These are phyloP conservation scores for Caerostris extrusa DNA, from an alignment of 1,140 invertebrate species.

Conservation along the genomic window DNA sequence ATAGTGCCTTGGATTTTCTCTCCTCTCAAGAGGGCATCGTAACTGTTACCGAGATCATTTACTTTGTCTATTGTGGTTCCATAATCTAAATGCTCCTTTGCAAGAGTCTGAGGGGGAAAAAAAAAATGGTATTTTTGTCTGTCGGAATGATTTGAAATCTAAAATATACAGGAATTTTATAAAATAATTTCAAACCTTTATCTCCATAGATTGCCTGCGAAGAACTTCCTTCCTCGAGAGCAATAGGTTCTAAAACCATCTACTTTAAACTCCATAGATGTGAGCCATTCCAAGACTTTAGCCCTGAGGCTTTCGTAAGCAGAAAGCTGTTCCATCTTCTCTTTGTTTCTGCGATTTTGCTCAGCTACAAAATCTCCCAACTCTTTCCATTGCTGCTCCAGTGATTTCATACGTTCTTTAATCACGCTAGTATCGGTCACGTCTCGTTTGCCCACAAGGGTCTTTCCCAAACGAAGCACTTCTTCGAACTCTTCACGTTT, in stretches of 20 bases:
- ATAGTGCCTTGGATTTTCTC: slow-evolving; percentile 88
- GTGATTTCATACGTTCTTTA: slow-evolving; percentile 88
- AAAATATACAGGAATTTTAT: neutral
- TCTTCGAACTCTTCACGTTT: slow-evolving; percentile 87
- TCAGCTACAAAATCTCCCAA: slow-evolving; percentile 90
- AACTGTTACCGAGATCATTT: slow-evolving; percentile 92
- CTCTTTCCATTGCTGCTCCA: slow-evolving; percentile 94
- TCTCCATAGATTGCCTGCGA: slow-evolving; percentile 91
- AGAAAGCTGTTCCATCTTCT: slow-evolving; percentile 90
- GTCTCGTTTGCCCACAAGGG: slow-evolving; percentile 92
- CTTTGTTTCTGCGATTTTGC: slow-evolving; percentile 90
- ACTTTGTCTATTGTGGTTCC: slow-evolving; percentile 93
- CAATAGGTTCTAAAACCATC: slow-evolving; percentile 89
- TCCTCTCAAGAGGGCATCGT: slow-evolving; percentile 89
- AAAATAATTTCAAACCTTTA: slow-evolving; percentile 84
- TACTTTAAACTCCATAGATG: slow-evolving; percentile 87
- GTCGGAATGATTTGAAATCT: too few relatives aligned
- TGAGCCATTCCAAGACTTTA: slow-evolving; percentile 93
- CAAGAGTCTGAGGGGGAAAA: slow-evolving; percentile 85
- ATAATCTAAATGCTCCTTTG: slow-evolving; percentile 94
- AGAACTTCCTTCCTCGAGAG: slow-evolving; percentile 92
- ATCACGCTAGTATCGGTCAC: slow-evolving; percentile 92
- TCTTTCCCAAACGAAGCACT: slow-evolving; percentile 90
- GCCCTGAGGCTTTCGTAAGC: slow-evolving; percentile 92
- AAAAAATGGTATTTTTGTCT: neutral